Conservation (phyloP, 1,140 invertebrate genomes). For the Idris sp. region DNA sequence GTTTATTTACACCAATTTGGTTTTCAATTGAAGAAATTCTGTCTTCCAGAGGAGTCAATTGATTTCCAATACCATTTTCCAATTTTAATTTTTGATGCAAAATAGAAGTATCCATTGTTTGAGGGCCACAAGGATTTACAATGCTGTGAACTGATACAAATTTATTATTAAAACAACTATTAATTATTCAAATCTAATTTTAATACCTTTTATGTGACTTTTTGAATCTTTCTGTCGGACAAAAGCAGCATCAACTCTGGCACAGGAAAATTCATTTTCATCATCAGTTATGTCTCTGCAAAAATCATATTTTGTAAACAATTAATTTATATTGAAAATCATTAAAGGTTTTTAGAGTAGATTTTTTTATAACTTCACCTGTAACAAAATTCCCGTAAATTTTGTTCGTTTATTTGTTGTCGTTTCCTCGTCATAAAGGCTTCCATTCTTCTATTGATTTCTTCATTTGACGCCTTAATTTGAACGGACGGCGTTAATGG, state of each 20-base stretch:
- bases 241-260: slow-evolving; percentile 83
- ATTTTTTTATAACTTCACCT: no score
- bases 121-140: slow-evolving; percentile 81
- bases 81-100: slow-evolving; percentile 58
- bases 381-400: no score
- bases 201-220: slow-evolving; percentile 83
- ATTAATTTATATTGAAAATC: no score
- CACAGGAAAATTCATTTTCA: slow-evolving; percentile 79
- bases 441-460: no score
- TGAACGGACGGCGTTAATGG: no score
- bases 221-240: slow-evolving; percentile 82
- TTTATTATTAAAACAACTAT: no score
- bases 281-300: slow-evolving; percentile 67
- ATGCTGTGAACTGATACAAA: slow-evolving; percentile 79
- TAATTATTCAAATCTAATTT: neutral
- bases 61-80: slow-evolving; percentile 56
- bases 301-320: slow-evolving; percentile 3
- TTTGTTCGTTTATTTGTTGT: no score
- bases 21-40: slow-evolving; percentile 80
- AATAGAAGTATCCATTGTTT: slow-evolving; percentile 72
- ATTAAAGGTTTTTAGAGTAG: no score
- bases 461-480: neutral
- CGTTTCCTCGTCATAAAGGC: no score
- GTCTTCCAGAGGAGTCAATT: slow-evolving; percentile 78
- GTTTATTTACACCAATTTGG: slow-evolving; percentile 78